phyloP scores from a whole-genome alignment of 2,113 vertebrate genomes.

The Dolichallabes microphthalmus region DNA sequence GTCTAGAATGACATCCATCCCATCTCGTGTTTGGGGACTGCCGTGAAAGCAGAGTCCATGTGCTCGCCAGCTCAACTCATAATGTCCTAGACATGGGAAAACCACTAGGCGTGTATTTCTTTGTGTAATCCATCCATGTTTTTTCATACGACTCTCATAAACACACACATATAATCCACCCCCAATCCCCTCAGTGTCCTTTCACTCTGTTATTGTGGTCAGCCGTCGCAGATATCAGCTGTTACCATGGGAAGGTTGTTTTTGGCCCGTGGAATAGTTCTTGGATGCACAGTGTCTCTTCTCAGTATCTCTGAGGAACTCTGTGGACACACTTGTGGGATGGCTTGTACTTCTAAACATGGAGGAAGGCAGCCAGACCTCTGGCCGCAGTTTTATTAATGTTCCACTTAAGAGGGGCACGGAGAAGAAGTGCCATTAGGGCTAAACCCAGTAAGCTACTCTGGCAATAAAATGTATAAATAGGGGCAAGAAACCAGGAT shows the following conservation, averaged over 20 bases:
- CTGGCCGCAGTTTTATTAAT: constrained; percentile 19
- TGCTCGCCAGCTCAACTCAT: background rate
- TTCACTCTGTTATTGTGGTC: constrained; percentile 26
- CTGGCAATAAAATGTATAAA: constrained; percentile 43
- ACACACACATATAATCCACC: background rate
- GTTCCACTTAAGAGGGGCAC: background rate
- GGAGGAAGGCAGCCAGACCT: constrained; percentile 1
- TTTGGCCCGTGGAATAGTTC: constrained; percentile 37
- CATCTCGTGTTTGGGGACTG: background rate
- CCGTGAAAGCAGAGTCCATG: constrained; percentile 39
- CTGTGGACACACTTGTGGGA: constrained; percentile 5
- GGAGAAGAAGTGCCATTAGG: background rate
- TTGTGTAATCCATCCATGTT: constrained; percentile 43
- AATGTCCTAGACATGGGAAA: constrained; percentile 48
- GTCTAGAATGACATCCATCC: constrained; percentile 28
- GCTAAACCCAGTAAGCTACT: constrained; percentile 19
- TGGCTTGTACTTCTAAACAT: constrained; percentile 28
- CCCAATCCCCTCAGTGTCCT: constrained; percentile 1
- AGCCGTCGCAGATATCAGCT: constrained; percentile 33
- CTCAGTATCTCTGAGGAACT: constrained; percentile 20
- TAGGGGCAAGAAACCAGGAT: constrained; percentile 48
- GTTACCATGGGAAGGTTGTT: constrained; percentile 32
- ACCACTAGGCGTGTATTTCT: constrained; percentile 7
- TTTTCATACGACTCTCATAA: constrained; percentile 15
- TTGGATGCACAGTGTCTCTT: constrained; percentile 13